Percentiles rank a stretch among this genome's conserved stretches.
Conservation (phyloP, 1,140 invertebrate species). For the Drosophila kanapiae region DNA sequence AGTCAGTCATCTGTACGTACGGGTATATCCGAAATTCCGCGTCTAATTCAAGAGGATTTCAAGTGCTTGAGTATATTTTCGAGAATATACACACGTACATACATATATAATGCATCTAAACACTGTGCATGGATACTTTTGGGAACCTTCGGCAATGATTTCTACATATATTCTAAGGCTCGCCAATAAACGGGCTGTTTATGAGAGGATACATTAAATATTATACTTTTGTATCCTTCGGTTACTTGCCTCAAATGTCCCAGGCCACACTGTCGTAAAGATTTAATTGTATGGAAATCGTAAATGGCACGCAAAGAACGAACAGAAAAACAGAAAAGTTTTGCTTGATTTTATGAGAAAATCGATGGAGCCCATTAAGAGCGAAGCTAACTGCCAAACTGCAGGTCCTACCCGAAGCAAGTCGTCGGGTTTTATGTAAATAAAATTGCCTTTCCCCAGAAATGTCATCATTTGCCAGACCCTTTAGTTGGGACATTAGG, state of each 20-base stretch:
- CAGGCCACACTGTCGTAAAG: slow-evolving; percentile 62
- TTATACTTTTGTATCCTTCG: slow-evolving; percentile 26
- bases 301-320: slow-evolving; percentile 74
- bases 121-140: background rate
- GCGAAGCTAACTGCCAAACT: slow-evolving; percentile 47
- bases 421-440: slow-evolving; percentile 25
- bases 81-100: background rate
- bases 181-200: slow-evolving; percentile 29
- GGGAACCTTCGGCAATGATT: background rate
- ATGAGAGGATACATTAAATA: slow-evolving; percentile 32
- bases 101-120: background rate
- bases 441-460: slow-evolving; percentile 33
- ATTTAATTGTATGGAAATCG: slow-evolving; percentile 84
- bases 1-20: background rate
- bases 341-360: slow-evolving; percentile 62
- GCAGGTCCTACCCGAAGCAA: slow-evolving; percentile 17
- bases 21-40: background rate
- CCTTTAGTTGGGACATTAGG: slow-evolving; percentile 16
- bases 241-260: slow-evolving; percentile 22
- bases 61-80: slow-evolving; percentile 11
- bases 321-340: slow-evolving; percentile 55
- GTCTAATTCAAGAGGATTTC: slow-evolving; percentile 27
- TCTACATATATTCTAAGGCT: slow-evolving; percentile 15
- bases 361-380: slow-evolving; percentile 71
- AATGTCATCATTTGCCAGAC: slow-evolving; percentile 39